Conservation (phyloP, 2,888 invertebrate genomes). For the Rhagonycha lutea region DNA sequence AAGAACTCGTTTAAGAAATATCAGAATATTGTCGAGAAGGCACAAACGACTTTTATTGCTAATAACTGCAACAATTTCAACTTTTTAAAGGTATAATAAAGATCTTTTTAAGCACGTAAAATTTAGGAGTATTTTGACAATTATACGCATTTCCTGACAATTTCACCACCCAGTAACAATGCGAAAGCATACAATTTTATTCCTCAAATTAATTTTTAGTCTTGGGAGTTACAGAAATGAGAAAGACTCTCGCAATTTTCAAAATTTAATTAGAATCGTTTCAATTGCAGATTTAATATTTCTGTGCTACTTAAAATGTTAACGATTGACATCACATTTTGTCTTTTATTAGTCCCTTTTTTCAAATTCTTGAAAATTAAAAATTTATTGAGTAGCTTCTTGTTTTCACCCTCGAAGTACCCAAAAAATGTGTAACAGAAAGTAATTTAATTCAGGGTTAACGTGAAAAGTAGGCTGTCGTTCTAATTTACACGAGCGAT, state of each 20-base stretch:
- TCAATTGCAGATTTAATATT: neutral
- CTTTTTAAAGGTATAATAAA: slow-evolving; percentile 17
- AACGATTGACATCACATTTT: neutral
- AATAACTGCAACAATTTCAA: slow-evolving; percentile 20
- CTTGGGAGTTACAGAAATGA: neutral
- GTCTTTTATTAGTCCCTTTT: neutral
- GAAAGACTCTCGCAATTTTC: neutral
- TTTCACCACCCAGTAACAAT: neutral
- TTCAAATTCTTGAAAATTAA: neutral
- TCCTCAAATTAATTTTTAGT: neutral
- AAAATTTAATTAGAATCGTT: neutral
- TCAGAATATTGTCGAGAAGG: slow-evolving; percentile 20
- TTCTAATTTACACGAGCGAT: neutral
- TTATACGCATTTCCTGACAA: neutral
- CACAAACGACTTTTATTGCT: slow-evolving; percentile 23
- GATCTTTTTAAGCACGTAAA: slow-evolving; percentile 9
- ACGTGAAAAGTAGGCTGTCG: neutral
- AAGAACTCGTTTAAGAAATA: slow-evolving; percentile 22
- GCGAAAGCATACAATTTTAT: neutral
- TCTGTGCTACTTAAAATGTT: neutral
- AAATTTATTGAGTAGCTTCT: neutral
- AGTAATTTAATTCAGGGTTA: neutral
- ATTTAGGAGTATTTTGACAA: neutral
- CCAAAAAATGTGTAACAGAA: neutral
- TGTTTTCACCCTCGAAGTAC: neutral